Base-by-base conservation (phyloP, 2,113 vertebrate species). In the Otolemur garnettii region DNA sequence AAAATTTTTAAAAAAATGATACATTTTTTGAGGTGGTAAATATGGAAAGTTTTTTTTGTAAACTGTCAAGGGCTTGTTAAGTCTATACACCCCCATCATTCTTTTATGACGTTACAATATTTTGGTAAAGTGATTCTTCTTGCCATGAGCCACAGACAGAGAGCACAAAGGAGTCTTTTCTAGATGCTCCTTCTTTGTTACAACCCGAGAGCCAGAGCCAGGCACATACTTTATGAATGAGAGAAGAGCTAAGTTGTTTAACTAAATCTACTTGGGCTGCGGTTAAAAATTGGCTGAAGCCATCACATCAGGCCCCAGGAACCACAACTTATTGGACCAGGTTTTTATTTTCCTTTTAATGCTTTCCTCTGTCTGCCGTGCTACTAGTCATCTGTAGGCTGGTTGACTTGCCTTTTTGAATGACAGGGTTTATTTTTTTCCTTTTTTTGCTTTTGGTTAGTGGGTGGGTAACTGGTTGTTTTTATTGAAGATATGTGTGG, bases 171-270 rank as follows among this genome's bases (percentile, higher is more conserved):
- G 12, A 60, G 2, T 12, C 77, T 89, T 93, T 86, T 87, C 69
- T 95, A 42, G 78, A 75, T 77, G 38, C 86, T 62, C 10, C 15
- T 15, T 45, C 30, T 59, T 69, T 64, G 57, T 62, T 93, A 59
- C 38, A 57, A 21, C 13, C 7, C 17, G 72, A 74, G 74, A 93
- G 19, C 9, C 11, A 18, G 30, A 96, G 86, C 75, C 88, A 94
- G 59, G 84, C 71, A 26, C 94, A 97, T 97, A 85, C 71, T 97
- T 97, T 64, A 81, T 97, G 89, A 97, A 97, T 95, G 97, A 98
- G 93, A 90, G 59, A 96, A 98, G 89, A 90, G 91, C 91, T 91
- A 57, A 96, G 59, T 66, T 96, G 90, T 87, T 96, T 78, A 35
- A 85, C 62, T 62, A n/a, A 84, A 62, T 87, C 87, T 95, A 50